A percentile compares a stretch with the other conserved stretches of the same genome.
Evolutionary conservation across 2,113 vertebrate genomes (phyloP).

Genomic region (Tamias sibiricus): DNA sequence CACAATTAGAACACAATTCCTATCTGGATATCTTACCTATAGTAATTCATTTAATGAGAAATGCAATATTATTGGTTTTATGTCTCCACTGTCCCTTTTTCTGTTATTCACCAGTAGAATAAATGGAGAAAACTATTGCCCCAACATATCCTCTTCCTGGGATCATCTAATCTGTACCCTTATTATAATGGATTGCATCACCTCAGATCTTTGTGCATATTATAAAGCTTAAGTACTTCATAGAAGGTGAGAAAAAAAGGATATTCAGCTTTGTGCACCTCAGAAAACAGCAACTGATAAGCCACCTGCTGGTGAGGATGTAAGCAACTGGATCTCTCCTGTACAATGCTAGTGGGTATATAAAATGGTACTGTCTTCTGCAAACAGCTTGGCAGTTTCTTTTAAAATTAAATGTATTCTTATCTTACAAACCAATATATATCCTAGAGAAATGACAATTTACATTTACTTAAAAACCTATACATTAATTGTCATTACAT

Average conservation of each 20-base stretch:
- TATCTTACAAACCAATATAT: neutral
- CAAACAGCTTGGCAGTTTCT: neutral
- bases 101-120: neutral
- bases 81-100: neutral
- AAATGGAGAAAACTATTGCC: neutral
- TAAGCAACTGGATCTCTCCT: neutral
- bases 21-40: neutral
- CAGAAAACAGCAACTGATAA: neutral
- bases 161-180: neutral
- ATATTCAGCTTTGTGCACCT: neutral
- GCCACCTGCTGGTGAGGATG: slow-evolving; percentile 4
- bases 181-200: neutral
- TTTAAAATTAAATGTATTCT: neutral
- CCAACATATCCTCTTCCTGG: neutral
- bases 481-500: neutral
- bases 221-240: neutral
- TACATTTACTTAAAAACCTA: neutral
- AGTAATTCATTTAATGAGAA: neutral
- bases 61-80: neutral
- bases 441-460: slow-evolving; percentile 2
- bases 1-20: neutral
- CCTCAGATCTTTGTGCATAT: neutral
- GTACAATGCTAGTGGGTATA: neutral
- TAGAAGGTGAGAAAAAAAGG: neutral
- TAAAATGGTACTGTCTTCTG: neutral